Evolutionary conservation across 2,888 invertebrate species (phyloP), one percentile per base, ranked within the genome.

Genomic region (Drosophila mimetica): DNA sequence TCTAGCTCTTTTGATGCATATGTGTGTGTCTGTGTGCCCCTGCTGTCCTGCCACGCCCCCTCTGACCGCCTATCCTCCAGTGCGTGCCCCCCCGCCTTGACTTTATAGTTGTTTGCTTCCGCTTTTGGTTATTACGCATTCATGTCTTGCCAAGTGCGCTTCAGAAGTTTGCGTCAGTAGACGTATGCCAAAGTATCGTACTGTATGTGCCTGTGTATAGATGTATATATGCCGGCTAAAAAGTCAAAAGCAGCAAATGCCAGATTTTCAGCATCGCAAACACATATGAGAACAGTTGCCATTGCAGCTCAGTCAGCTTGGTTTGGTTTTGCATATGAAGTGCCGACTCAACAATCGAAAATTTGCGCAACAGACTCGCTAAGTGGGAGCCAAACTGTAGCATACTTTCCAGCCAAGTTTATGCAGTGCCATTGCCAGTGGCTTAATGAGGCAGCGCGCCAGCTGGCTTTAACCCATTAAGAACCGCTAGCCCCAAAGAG

Each of bases 1-100:
- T 87, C 83, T 87, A 87, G 88, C 88, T 89, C 76, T 87, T 87
- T 85, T 89, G 86, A 87, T 89, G 89, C 88, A 89, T 89, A 83
- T 89, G 88, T 89, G 88, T 71, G 30, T 30, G 30, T 30, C 11
- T 30, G 30, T 30, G 30, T 86, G 83, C 66, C 51, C 18, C 28
- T 46, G 30, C 46, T 28, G 46, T 46, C 46, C 63, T 34, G 63
- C 48, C 39, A 22, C 36, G 34, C 61, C 52, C 44, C 59, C 54
- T 60, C 22, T 20, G n/a, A n/a, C n/a, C n/a, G n/a, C 22, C 16
- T 7, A 14, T 4, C 20, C 14, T 8, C 53, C 14, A 58, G 54
- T 74, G 61, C 61, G 59, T 76, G 74, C 71, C 67, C 57, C 57
- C 71, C 70, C 73, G 87, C 81, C 85, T 75, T 87, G 85, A 70